phyloP scores from a whole-genome alignment of 2,797 vertebrate genomes.

The Coreius guichenoti region DNA sequence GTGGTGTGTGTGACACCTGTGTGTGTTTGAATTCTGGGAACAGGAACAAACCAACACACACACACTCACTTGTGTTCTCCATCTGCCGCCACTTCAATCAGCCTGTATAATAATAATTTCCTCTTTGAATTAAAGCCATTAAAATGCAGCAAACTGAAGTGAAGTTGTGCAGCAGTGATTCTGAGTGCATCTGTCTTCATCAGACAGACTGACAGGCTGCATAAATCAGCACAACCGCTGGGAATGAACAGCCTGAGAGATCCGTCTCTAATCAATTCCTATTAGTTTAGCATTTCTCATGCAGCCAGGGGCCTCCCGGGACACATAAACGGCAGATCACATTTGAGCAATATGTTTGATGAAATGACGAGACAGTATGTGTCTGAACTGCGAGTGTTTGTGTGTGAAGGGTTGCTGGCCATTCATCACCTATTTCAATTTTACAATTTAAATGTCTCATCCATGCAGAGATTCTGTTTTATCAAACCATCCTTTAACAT shows the following conservation, averaged over 20 bases:
- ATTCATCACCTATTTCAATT: constrained; percentile 48
- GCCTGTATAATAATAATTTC: constrained; percentile 47
- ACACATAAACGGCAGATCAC: constrained; percentile 48
- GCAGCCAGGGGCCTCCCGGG: constrained; percentile 29
- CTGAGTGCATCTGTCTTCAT: constrained; percentile 59
- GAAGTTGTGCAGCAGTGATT: constrained; percentile 27
- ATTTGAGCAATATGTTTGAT: constrained; percentile 52
- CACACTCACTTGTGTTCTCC: constrained; percentile 40
- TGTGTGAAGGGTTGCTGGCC: constrained; percentile 28
- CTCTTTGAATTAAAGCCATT: constrained; percentile 56
- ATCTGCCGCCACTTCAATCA: constrained; percentile 44
- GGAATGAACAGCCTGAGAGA: constrained; percentile 38
- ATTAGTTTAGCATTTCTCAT: constrained; percentile 52
- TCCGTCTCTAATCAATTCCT: constrained; percentile 57
- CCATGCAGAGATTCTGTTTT: constrained; percentile 1
- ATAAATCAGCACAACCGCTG: constrained; percentile 53
- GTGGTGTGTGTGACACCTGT: background rate
- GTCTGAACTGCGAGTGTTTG: background rate
- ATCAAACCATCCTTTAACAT: constrained; percentile 28
- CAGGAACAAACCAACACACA: background rate
- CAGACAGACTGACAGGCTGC: constrained; percentile 44
- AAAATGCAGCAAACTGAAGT: constrained; percentile 48
- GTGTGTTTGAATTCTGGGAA: background rate
- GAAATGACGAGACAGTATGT: constrained; percentile 28
- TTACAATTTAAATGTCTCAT: background rate